Conservation (phyloP, 2,113 vertebrate genomes). For the Myiagra hebetior region DNA sequence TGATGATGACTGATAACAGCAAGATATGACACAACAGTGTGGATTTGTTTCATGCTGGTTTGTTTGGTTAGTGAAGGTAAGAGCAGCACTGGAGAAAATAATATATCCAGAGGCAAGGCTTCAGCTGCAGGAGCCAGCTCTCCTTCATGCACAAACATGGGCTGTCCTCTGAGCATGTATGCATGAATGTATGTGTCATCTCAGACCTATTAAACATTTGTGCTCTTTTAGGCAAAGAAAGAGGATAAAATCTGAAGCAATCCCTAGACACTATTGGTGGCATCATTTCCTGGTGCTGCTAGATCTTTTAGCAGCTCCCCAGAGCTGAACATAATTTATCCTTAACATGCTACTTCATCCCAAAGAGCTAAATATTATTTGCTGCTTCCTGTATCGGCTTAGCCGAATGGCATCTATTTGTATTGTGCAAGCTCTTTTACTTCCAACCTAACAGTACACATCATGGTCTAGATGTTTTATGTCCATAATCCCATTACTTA, state of each 20-base stretch:
- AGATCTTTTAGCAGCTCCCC: not conserved
- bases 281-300: not conserved
- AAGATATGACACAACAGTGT: not conserved
- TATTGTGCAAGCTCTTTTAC: not conserved
- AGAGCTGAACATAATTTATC: not conserved
- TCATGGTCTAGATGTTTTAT: not conserved
- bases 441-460: not conserved
- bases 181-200: not conserved
- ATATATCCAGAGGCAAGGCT: not conserved
- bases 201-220: not conserved
- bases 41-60: not conserved
- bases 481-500: not conserved
- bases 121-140: not conserved
- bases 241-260: not conserved
- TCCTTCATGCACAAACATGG: not conserved
- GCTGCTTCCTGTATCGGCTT: not conserved
- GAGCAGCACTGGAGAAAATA: not conserved
- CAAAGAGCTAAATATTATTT: not conserved
- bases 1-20: not conserved
- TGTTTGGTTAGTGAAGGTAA: not conserved
- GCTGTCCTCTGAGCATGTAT: not conserved
- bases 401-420: not conserved
- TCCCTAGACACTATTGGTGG: not conserved
- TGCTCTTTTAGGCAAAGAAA: not conserved
- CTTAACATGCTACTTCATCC: not conserved